phyloP scores from a whole-genome alignment of 1,140 invertebrate species.

The Bombus sylvicola region DNA sequence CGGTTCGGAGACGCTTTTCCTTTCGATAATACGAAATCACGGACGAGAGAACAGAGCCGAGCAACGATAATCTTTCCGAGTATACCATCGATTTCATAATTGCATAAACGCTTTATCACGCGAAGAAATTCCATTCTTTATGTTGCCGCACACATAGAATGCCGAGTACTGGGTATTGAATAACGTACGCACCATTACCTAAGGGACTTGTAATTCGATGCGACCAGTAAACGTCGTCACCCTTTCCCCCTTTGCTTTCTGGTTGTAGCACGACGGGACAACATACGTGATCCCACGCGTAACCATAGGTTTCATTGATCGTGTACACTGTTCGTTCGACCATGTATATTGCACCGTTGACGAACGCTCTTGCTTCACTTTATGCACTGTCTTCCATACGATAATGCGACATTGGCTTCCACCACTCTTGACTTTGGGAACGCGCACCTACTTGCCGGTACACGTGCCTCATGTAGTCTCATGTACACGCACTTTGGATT shows the following conservation, averaged over 20 bases:
- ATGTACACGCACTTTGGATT: constrained; percentile 12
- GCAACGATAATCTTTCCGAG: not conserved
- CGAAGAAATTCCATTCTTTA: constrained; percentile 36
- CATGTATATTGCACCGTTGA: constrained; percentile 50
- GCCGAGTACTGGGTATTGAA: constrained; percentile 57
- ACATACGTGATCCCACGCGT: constrained; percentile 67
- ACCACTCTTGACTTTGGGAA: constrained; percentile 24
- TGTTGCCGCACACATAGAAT: constrained; percentile 1
- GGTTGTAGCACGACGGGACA: constrained; percentile 52
- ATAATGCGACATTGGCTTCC: constrained; percentile 30
- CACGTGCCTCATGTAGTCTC: not conserved
- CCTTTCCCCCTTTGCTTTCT: constrained; percentile 47
- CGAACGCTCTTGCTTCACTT: constrained; percentile 40
- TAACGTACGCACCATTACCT: constrained; percentile 68
- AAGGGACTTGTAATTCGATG: constrained; percentile 69
- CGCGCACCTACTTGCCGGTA: constrained; percentile 1
- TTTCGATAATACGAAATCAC: not conserved
- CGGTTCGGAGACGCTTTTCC: not conserved
- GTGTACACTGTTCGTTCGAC: constrained; percentile 34
- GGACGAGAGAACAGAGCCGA: not conserved
- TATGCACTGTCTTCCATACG: constrained; percentile 23
- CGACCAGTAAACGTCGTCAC: constrained; percentile 66
- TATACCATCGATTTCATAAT: not conserved
- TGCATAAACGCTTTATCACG: constrained; percentile 13
- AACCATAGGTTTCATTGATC: constrained; percentile 67